Evolutionary conservation across 2,797 vertebrate species (phyloP), one percentile per base, ranked within the genome.

Genomic region (Todus mexicanus): DNA sequence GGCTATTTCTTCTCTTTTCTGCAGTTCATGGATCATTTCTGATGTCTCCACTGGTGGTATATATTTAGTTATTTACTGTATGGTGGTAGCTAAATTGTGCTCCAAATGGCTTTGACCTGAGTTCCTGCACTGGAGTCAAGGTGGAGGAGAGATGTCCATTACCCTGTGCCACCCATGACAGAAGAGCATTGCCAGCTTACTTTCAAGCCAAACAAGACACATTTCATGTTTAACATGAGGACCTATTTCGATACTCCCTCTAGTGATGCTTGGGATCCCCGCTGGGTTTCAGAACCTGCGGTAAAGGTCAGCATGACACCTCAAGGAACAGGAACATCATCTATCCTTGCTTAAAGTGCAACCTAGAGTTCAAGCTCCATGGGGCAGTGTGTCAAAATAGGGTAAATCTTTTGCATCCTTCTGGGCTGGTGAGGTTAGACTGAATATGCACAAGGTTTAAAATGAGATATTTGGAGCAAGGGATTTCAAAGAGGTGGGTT

Each of bases 121-220:
- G 40, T 25, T 60, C 19, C 37, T 2, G 1, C 7, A 71, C 50
- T 65, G 42, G 11, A 25, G 18, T 26, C 10, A 8, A 20, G 12
- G 1, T 31, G 19, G 16, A 10, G 10, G 6, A 56, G 43, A 80
- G 20, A 7, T 5, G 19, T 37, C 10, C 3, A 1, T 50, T 31
- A 6, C 9, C 7, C 4, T 7, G 9, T 61, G 40, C 25, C 22
- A 8, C 29, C 20, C 18, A 22, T 0, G 0, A 5, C 10, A 26
- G 25, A 43, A 59, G 48, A 7, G 19, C 29, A 20, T 19, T 79
- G 42, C 37, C 79, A 38, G 53, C 47, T 56, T 8, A 1, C 4
- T 53, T 74, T 85, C 35, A 45, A 83, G 61, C 15, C 65, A 43
- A 64, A 21, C 19, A 33, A 77, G 17, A 5, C 72, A 61, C 38